Conservation (phyloP, 37 sponge, comb jelly and placozoan species). For the Hexactinellida sp. region DNA sequence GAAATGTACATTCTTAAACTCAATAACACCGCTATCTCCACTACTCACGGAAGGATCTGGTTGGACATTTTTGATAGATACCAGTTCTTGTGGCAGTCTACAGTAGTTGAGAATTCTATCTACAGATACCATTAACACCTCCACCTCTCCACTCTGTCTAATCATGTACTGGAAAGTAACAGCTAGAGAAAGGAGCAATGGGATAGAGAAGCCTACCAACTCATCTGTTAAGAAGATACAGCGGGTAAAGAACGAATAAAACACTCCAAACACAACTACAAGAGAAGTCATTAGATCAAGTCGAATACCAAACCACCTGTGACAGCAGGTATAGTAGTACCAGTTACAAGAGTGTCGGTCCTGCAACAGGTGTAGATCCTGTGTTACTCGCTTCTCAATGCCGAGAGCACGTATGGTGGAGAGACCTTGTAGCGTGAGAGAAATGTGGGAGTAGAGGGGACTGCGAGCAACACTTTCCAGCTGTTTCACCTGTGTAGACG, state of each 20-base stretch:
- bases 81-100: constrained; percentile 11
- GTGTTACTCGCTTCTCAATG: constrained; percentile 4
- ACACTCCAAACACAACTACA: neutral
- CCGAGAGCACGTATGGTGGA: constrained; percentile 37
- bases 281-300: neutral
- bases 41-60: neutral
- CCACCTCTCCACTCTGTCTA: constrained; percentile 29
- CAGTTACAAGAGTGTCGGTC: neutral
- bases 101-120: constrained; percentile 30
- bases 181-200: constrained; percentile 3
- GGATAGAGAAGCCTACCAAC: neutral
- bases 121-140: constrained; percentile 31
- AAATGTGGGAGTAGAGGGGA: constrained; percentile 22
- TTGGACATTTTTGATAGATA: neutral
- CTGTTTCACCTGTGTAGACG: constrained; percentile 37
- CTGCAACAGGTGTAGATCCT: neutral
- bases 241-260: neutral
- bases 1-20: neutral
- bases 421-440: constrained; percentile 28
- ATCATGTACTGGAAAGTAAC: constrained; percentile 31
- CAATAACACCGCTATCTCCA: neutral
- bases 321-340: neutral
- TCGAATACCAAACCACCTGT: neutral
- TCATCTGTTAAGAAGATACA: neutral
- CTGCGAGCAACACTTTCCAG: constrained; percentile 37